phyloP scores from a whole-genome alignment of 1,140 invertebrate genomes.

The Lasaia peninsularis region DNA sequence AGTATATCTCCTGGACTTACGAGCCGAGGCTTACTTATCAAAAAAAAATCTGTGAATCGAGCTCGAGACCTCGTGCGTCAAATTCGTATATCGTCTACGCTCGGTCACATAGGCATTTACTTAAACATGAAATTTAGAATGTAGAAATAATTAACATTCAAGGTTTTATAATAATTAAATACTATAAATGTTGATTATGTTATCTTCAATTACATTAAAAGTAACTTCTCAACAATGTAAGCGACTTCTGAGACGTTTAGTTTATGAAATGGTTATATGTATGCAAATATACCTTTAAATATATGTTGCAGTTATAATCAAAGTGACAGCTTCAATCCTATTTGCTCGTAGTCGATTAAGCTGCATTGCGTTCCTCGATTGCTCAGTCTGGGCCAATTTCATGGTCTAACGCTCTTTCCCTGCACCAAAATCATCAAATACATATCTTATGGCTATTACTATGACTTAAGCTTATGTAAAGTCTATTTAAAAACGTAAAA shows the following conservation, averaged over 20 bases:
- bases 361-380: slow-evolving; percentile 46
- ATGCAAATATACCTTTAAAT: slow-evolving; percentile 15
- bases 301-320: slow-evolving; percentile 32
- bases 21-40: too few relatives aligned
- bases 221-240: neutral
- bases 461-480: neutral
- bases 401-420: slow-evolving; percentile 64
- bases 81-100: too few relatives aligned
- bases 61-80: too few relatives aligned
- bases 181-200: neutral
- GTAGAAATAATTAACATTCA: neutral
- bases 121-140: neutral
- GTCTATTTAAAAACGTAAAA: neutral
- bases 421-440: slow-evolving; percentile 44
- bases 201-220: neutral
- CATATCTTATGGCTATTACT: slow-evolving; percentile 27
- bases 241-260: neutral
- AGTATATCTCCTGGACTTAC: too few relatives aligned
- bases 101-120: too few relatives aligned
- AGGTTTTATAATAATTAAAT: neutral
- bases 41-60: too few relatives aligned
- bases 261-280: neutral
- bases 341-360: slow-evolving; percentile 49
- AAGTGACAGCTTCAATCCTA: slow-evolving; percentile 41
- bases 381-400: slow-evolving; percentile 65